A percentile compares a stretch with the other conserved stretches of the same genome.
These are phyloP conservation scores for Puffinus mauretanicus DNA, from an alignment of 2,113 vertebrate species.

Conservation along the genomic window DNA sequence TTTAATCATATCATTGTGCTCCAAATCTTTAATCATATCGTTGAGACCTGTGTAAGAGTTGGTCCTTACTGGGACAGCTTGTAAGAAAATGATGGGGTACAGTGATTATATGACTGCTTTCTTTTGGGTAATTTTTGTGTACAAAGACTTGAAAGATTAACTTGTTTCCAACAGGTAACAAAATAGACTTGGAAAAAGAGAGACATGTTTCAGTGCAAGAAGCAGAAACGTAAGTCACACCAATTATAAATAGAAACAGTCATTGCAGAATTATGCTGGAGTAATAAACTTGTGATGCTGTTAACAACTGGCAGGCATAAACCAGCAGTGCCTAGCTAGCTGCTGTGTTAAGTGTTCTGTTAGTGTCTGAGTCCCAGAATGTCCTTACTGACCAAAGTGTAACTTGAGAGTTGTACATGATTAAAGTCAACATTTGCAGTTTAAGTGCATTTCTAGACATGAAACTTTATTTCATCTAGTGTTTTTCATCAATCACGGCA, in stretches of 20 bases:
- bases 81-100: neutral
- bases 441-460: neutral
- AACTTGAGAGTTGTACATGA: neutral
- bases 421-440: neutral
- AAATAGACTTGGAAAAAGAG: constrained; percentile 98
- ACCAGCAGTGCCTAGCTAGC: neutral
- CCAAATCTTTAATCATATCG: neutral
- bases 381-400: neutral
- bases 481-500: neutral
- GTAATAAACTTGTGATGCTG: constrained; percentile 16
- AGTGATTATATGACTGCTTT: neutral
- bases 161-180: constrained; percentile 85
- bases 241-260: neutral
- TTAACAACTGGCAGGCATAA: neutral
- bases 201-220: constrained; percentile 94
- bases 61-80: neutral
- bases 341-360: neutral
- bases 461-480: neutral
- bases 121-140: neutral
- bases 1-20: neutral
- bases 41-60: neutral
- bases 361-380: neutral
- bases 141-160: neutral
- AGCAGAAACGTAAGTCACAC: constrained; percentile 88
- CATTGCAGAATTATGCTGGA: neutral